Base-by-base conservation (phyloP, 23 tunicate genomes). In the Styela plicata region DNA sequence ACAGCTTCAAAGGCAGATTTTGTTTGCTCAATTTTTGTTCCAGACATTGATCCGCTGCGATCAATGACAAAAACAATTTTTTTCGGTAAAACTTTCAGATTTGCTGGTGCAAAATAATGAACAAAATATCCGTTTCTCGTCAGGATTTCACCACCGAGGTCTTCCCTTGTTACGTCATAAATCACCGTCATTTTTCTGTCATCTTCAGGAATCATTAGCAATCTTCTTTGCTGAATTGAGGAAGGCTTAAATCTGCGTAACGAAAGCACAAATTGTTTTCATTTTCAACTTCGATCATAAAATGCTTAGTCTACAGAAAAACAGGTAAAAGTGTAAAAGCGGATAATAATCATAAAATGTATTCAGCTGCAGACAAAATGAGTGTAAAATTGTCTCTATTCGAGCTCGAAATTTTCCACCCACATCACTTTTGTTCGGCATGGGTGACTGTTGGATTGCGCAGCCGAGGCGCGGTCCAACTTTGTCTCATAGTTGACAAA, bases 41-140 rank as follows among this genome's bases (percentile, higher is more conserved):
- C 96, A 16, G 53, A 24, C 96, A 90, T 90, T 1, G 96, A 90
- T 1, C 96, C 89, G 83, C 96, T 90, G 24, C 31, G 35, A 74
- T 90, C 96, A 32, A 90, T 85, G 62, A 90, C 82, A 69, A 90
- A 90, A 31, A 90, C 96, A 24, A 90, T 69, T 36, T 80, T 90
- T 33, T 90, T 90, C 80, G 96, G 89, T 21, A 90, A 80, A 2
- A 85, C 86, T 23, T 89, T 86, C 65, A 90, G 63, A 34, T 76
- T 57, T 25, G 33, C 52, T 33, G 96, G 96, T 20, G 96, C 96
- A 63, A 90, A 90, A 36, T 73, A 90, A 68, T 90, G 96, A 25
- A 90, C 89, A 52, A 90, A 90, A 31, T 90, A 90, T 18, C 89
- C 96, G 29, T 90, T 64, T 1, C 83, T 74, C 52, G 82, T 85